Evolutionary conservation across 2,797 vertebrate genomes (phyloP), one percentile per base, ranked within the genome.

Genomic region (Triplophysa yarkandensis): DNA sequence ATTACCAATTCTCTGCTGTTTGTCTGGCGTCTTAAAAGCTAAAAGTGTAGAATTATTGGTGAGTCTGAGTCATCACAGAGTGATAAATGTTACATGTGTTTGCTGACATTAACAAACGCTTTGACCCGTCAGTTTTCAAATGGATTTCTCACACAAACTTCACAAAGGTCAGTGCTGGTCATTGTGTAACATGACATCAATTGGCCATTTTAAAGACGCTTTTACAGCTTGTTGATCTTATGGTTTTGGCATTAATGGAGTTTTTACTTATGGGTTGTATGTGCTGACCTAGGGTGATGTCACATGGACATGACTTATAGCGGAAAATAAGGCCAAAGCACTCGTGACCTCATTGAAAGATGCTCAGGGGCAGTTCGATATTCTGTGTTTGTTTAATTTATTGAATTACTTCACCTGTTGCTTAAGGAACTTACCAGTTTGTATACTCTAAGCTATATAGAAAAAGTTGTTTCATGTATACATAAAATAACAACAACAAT

Each of bases 381-480:
- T 73, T 41, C 43, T 39, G 67, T 78, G 81, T 62, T 65, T 60
- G 65, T 74, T 80, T 78, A 81, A 81, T 81, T 80, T 71, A 78
- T 80, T 78, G 68, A 70, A 74, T 76, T 68, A 52, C 61, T 50
- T 74, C 80, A 78, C 77, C 77, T 52, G 21, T 46, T 61, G 43
- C 16, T 63, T 74, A 61, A 34, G 36, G 32, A 32, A 9, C 44
- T 77, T 61, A 52, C 58, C 41, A 48, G 25, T 54, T 34, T 41
- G 46, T 63, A 60, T 41, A 63, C 44, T 76, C 68, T 63, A 52
- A 65, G 69, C 27, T 46, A 32, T n/a, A n/a, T n/a, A 67, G 54
- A 57, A 57, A 52, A 19, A 55, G n/a, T 14, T 21, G 21, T 48
- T 43, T n/a, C 11, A 23, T 36, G 27, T 34, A 16, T 34, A 34